phyloP scores from a whole-genome alignment of 2,888 invertebrate species.

The Oxyscelio sp. region DNA sequence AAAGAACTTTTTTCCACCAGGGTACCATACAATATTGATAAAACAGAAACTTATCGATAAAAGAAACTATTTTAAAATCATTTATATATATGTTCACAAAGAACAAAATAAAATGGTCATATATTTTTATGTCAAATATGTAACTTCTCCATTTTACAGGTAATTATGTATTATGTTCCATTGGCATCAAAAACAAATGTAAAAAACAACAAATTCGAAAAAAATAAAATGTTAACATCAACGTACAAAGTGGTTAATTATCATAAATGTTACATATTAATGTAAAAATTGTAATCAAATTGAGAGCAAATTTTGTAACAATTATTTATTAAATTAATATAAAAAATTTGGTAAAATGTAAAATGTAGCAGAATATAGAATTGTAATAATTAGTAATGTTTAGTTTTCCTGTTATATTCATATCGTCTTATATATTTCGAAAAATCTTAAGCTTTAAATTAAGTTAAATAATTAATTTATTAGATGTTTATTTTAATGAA shows the following conservation, averaged over 20 bases:
- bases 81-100: conserved; percentile 11
- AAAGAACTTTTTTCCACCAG: too few relatives aligned
- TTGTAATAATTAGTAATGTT: too few relatives aligned
- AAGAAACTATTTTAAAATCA: conserved; percentile 18
- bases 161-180: conserved; percentile 20
- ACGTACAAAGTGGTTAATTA: conserved; percentile 48
- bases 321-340: not conserved
- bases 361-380: too few relatives aligned
- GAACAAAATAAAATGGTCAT: conserved; percentile 29
- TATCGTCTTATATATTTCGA: too few relatives aligned
- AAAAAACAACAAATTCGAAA: conserved; percentile 32
- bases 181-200: conserved; percentile 41
- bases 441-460: too few relatives aligned
- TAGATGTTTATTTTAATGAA: too few relatives aligned
- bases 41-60: too few relatives aligned
- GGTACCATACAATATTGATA: too few relatives aligned
- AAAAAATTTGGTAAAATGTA: too few relatives aligned
- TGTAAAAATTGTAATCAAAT: conserved; percentile 32
- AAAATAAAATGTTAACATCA: conserved; percentile 27
- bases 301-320: not conserved
- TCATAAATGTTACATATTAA: conserved; percentile 45
- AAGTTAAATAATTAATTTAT: too few relatives aligned
- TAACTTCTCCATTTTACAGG: conserved; percentile 18
- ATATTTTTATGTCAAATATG: conserved; percentile 52
- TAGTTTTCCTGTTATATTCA: too few relatives aligned